Evolutionary conservation across 2,113 vertebrate species (phyloP), one percentile per base, ranked within the genome.

Genomic region (Brachyistius frenatus): DNA sequence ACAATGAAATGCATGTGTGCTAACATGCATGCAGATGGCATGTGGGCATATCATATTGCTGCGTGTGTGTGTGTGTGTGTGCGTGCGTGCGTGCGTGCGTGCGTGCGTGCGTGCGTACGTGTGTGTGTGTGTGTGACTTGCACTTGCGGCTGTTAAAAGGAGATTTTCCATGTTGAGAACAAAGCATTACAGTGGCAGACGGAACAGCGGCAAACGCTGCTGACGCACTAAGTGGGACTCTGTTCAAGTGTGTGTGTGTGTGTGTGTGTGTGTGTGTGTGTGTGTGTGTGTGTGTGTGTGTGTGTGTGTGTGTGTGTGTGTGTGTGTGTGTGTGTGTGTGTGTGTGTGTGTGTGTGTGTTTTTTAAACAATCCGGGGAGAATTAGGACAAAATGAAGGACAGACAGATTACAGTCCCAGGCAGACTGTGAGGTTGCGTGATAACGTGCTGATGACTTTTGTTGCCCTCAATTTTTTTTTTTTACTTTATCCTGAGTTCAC

Each of bases 311-410:
- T 41, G 35, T 61, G 76, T 60, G 58, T 76, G 68, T 33, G 67
- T 67, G 77, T 62, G 69, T 66, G 55, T 83, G 67, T 68, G 68
- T 78, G 56, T 36, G 80, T 73, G 52, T 68, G 62, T 68, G 84
- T 73, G 56, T 52, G 53, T 62, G 53, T 32, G 53, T 37, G 3
- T 44, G 54, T 50, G 58, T 3, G 32, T 35, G 73, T 57, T 37
- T 67, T 68, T 73, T 79, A 57, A 86, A 81, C 8, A 58, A 58
- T 88, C 81, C 72, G 46, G 32, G 46, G 74, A 52, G 69, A 90
- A 80, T 87, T 75, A 73, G 23, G 41, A 54, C 41, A 36, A 90
- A 86, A 91, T 89, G 75, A 90, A 86, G 90, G 72, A 55, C 87
- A 91, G 87, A 86, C 84, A 49, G 37, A 74, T 36, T 69, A 66